Conservation (phyloP, 1,140 invertebrate genomes). For the Drosophila pseudoobscura region DNA sequence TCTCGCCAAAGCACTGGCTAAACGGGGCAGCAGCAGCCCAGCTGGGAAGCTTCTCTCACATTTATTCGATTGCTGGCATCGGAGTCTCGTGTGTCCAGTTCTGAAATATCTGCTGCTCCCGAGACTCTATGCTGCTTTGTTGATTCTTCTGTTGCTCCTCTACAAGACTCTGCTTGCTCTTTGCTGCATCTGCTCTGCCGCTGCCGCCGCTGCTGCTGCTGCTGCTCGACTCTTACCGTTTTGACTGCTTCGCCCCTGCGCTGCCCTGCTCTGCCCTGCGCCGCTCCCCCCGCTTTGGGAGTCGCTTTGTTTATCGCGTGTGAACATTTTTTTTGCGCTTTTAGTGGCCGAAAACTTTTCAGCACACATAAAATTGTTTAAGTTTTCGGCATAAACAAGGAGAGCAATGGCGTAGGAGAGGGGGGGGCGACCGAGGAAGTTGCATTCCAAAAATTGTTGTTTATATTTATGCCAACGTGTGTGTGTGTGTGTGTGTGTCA, state of each 20-base stretch:
- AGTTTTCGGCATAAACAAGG: constrained; percentile 48
- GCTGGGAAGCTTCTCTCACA: no score
- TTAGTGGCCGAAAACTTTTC: constrained; percentile 69
- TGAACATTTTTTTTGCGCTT: constrained; percentile 67
- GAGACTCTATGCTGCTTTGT: background rate
- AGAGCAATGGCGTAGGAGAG: background rate
- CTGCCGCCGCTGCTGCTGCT: constrained; percentile 14
- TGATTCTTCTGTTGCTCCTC: background rate
- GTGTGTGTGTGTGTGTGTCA: constrained; percentile 3
- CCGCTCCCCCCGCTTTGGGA: background rate
- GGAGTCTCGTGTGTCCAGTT: no score
- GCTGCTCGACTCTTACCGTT: no score
- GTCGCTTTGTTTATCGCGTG: constrained; percentile 71
- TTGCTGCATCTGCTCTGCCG: constrained; percentile 16
- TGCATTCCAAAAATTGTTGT: constrained; percentile 48
- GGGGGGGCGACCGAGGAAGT: constrained; percentile 5
- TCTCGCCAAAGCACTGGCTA: constrained; percentile 20
- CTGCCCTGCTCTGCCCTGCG: background rate
- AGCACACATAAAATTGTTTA: constrained; percentile 67
- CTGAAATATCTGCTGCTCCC: no score
- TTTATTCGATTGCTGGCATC: no score
- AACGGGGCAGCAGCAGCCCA: no score
- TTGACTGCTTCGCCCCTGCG: background rate
- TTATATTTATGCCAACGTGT: constrained; percentile 6
- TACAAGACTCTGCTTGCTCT: constrained; percentile 9